These are phyloP conservation scores for Aphyosemion australe DNA, from an alignment of 2,113 vertebrate species.

Conservation along the genomic window DNA sequence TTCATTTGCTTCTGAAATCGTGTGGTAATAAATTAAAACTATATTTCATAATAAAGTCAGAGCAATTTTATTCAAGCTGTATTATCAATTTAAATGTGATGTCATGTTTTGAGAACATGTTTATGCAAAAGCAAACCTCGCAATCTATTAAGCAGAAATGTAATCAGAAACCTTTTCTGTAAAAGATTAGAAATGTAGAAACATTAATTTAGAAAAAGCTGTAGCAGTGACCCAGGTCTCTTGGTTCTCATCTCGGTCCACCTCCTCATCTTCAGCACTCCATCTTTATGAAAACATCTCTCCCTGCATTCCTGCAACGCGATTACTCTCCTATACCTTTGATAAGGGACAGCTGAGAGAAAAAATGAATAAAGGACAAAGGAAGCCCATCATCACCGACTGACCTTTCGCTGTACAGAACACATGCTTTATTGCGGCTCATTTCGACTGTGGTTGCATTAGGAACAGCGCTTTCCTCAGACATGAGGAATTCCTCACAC, in stretches of 20 bases:
- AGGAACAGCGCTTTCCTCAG: conserved; percentile 52
- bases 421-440: conserved; percentile 51
- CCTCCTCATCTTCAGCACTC: conserved; percentile 40
- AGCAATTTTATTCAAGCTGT: no score
- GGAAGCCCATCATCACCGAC: conserved; percentile 59
- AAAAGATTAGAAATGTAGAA: conserved; percentile 53
- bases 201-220: conserved; percentile 6
- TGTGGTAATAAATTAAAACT: no score
- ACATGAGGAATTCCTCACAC: conserved; percentile 68
- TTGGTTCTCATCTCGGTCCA: conserved; percentile 61
- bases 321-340: conserved; percentile 63
- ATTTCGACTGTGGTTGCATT: conserved; percentile 64
- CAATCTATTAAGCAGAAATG: conserved; percentile 32
- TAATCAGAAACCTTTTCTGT: conserved; percentile 43
- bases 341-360: conserved; percentile 59
- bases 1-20: not conserved
- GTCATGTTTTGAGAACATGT: conserved; percentile 38
- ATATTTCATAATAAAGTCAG: no score
- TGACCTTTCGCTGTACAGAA: conserved; percentile 64
- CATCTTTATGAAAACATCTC: conserved; percentile 27
- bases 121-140: conserved; percentile 33
- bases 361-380: conserved; percentile 33
- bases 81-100: conserved; percentile 31
- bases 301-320: conserved; percentile 51
- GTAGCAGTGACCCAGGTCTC: conserved; percentile 37